Base-by-base conservation (phyloP, 1,140 invertebrate genomes). In the Tachypleus tridentatus region DNA sequence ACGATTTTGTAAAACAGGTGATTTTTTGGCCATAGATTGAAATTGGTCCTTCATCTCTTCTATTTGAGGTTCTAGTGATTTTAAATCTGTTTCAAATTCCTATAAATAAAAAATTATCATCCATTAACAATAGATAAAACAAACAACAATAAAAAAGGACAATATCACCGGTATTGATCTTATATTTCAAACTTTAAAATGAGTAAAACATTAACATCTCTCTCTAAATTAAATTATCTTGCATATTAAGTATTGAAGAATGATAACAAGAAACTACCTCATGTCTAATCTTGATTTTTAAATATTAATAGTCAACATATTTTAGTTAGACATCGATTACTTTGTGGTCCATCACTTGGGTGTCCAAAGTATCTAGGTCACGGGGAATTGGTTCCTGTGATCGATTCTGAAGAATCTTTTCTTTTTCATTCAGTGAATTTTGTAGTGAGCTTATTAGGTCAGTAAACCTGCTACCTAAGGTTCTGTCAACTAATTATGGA, bases 1-100 rank as follows among this genome's bases (percentile, higher is more conserved):
- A 71, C 87, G 90, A 75, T 90, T 88, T 76, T 96, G 92, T 76
- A 95, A 86, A 54, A 87, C 86, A 0, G 91, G 89, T 2, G 91
- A 94, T 77, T 95, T 95, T 52, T 74, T 71, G n/a, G 74, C 69
- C 47, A 80, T 63, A 49, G 76, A 73, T 47, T 74, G 67, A 72
- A 76, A 79, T 9, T 75, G 67, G 58, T 76, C 74, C 64, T 78
- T 77, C 4, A 80, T 73, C 57, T 74, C 76, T 70, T 72, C 87
- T 3, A 98, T 83, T 70, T 93, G 87, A 0, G 83, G 81, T 58
- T 89, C 87, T 9, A 93, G 78, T 47, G 81, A 66, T 51, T 79
- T 77, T 8, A 82, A 72, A 51, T 73, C 74, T 50, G 74, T 74
- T 70, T 83, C 81, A 72, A 82, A 83, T 50, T 76, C 76, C 75